These are phyloP conservation scores for Drosophila cracens DNA, from an alignment of 2,888 invertebrate species.

Conservation along the genomic window DNA sequence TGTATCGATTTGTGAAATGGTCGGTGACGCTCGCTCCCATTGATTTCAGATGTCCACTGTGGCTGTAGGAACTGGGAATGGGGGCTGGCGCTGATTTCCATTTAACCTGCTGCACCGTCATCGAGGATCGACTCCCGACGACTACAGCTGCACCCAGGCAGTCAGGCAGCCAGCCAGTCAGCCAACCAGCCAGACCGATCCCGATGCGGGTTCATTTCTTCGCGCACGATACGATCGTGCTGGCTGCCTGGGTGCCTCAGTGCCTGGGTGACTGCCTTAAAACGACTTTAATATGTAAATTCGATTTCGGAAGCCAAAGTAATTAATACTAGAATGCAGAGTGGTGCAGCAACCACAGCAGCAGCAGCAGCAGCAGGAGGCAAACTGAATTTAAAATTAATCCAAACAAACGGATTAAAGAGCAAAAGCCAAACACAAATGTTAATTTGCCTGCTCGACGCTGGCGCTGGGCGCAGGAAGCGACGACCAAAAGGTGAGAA, in stretches of 20 bases:
- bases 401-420: slow-evolving; percentile 82
- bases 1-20: slow-evolving; percentile 83
- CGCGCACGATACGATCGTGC: slow-evolving; percentile 76
- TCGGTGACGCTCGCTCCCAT: slow-evolving; percentile 73
- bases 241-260: slow-evolving; percentile 22
- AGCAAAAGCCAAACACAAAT: slow-evolving; percentile 78
- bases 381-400: slow-evolving; percentile 80
- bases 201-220: slow-evolving; percentile 62
- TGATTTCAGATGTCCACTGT: slow-evolving; percentile 69
- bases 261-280: slow-evolving; percentile 59
- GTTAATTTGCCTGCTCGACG: slow-evolving; percentile 68
- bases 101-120: slow-evolving; percentile 77
- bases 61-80: slow-evolving; percentile 26
- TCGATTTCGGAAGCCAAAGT: slow-evolving; percentile 85
- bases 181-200: slow-evolving; percentile 7
- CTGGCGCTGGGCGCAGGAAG: slow-evolving; percentile 65
- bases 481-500: slow-evolving; percentile 81
- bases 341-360: slow-evolving; percentile 39
- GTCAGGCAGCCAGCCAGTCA: background rate
- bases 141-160: slow-evolving; percentile 53
- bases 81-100: slow-evolving; percentile 76
- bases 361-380: slow-evolving; percentile 30
- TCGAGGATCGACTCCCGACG: slow-evolving; percentile 55
- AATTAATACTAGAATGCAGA: slow-evolving; percentile 84
- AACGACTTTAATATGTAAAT: slow-evolving; percentile 84